phyloP scores from a whole-genome alignment of 1,140 invertebrate genomes.

The Drosophila sulfurigaster region DNA sequence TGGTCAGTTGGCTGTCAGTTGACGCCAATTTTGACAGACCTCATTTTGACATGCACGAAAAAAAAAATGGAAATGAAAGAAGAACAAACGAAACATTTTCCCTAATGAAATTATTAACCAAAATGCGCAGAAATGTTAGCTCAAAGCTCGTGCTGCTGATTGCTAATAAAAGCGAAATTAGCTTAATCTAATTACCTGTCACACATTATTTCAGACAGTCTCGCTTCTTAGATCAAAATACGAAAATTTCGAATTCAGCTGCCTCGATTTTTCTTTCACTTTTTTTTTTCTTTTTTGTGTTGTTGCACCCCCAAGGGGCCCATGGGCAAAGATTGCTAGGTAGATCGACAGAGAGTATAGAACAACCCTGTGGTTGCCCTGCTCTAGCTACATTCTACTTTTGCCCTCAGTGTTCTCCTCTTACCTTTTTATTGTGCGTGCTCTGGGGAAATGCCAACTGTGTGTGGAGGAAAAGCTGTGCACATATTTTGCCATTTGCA shows the following conservation, averaged over 20 bases:
- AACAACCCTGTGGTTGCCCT: slow-evolving; percentile 55
- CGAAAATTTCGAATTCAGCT: slow-evolving; percentile 33
- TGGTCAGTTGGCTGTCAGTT: slow-evolving; percentile 46
- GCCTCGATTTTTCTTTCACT: slow-evolving; percentile 28
- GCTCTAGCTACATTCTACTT: too few species aligned
- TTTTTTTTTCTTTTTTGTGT: not conserved
- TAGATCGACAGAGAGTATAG: slow-evolving; percentile 18
- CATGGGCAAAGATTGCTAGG: slow-evolving; percentile 28
- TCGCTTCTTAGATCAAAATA: slow-evolving; percentile 25
- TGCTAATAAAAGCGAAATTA: slow-evolving; percentile 81
- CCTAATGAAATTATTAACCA: slow-evolving; percentile 72
- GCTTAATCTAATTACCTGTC: slow-evolving; percentile 84
- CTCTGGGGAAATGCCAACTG: slow-evolving; percentile 51
- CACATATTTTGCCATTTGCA: slow-evolving; percentile 50
- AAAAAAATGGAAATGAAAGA: not conserved
- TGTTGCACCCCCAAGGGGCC: slow-evolving; percentile 13
- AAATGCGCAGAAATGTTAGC: slow-evolving; percentile 39
- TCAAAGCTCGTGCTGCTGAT: slow-evolving; percentile 36
- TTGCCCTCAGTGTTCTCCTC: not conserved
- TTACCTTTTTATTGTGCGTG: slow-evolving; percentile 72
- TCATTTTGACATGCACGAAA: slow-evolving; percentile 3
- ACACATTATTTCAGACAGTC: slow-evolving; percentile 68
- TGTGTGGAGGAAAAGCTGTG: slow-evolving; percentile 38
- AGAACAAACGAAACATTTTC: not conserved
- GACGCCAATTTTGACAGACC: slow-evolving; percentile 48